Evolutionary conservation across 2,113 vertebrate genomes (phyloP).

Genomic region (Scatophagus argus): DNA sequence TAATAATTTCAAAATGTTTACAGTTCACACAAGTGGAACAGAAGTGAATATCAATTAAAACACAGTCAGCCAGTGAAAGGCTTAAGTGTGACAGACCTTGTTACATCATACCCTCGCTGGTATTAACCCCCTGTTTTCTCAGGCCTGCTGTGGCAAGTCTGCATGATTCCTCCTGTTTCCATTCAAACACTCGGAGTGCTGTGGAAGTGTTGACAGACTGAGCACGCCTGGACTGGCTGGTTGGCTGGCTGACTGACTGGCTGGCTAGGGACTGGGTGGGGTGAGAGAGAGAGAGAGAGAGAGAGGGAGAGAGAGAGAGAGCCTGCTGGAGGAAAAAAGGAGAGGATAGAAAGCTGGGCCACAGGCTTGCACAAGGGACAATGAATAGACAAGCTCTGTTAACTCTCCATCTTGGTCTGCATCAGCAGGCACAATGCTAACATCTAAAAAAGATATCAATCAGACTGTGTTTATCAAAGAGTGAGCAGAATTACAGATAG

Average conservation of each 20-base stretch:
- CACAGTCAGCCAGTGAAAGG: conserved; percentile 48
- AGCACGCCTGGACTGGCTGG: conserved; percentile 71
- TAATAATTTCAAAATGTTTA: conserved; percentile 63
- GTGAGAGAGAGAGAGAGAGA: conserved; percentile 35
- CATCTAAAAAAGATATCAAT: conserved; percentile 47
- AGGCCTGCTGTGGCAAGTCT: conserved; percentile 57
- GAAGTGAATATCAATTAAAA: conserved; percentile 56
- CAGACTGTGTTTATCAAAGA: conserved; percentile 38
- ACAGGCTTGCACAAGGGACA: conserved; percentile 50
- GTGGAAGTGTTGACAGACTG: conserved; percentile 82
- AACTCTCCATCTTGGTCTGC: conserved; percentile 48
- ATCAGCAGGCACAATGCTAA: conserved; percentile 54
- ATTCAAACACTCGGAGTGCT: conserved; percentile 66
- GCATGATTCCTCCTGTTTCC: conserved; percentile 65
- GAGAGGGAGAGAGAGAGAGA: conserved; percentile 30
- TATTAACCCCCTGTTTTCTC: conserved; percentile 64
- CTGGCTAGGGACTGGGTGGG: conserved; percentile 60
- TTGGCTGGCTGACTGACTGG: conserved; percentile 40
- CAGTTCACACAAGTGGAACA: conserved; percentile 42
- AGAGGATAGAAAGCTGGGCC: conserved; percentile 51
- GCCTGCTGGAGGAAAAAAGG: conserved; percentile 49
- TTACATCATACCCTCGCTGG: conserved; percentile 71
- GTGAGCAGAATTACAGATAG: conserved; percentile 15
- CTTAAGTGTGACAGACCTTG: conserved; percentile 51
- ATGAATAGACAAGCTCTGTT: conserved; percentile 52